Percentiles rank a stretch among this genome's conserved stretches.
phyloP scores from a whole-genome alignment of 2,113 vertebrate genomes.

The Montifringilla adamsi region DNA sequence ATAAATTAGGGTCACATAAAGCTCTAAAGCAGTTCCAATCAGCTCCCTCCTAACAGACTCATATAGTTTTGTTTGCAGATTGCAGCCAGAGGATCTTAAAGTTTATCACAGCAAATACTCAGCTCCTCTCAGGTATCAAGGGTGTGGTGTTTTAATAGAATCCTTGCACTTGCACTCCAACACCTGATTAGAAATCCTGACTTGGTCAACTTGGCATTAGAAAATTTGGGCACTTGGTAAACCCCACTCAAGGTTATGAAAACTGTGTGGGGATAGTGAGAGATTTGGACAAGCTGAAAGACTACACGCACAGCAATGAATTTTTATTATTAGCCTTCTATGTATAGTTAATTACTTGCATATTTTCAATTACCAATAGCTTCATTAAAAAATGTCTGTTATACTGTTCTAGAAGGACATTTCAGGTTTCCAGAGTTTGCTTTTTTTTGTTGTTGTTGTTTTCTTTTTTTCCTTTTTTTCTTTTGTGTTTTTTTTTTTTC shows the following conservation, averaged over 20 bases:
- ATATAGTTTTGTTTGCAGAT: background rate
- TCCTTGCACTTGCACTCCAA: background rate
- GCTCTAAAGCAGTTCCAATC: background rate
- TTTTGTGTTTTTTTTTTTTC: too few relatives aligned
- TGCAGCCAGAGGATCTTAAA: background rate
- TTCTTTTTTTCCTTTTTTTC: background rate
- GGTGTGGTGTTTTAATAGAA: background rate
- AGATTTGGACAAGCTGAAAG: background rate
- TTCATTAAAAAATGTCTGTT: background rate
- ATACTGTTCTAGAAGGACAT: background rate
- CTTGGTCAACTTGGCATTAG: background rate
- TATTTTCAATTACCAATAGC: background rate
- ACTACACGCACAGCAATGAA: background rate
- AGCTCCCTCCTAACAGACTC: background rate
- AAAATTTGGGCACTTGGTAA: background rate
- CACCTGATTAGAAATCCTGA: background rate
- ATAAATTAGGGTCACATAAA: background rate
- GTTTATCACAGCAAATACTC: background rate
- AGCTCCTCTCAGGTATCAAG: background rate
- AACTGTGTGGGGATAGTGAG: background rate
- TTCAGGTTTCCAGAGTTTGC: background rate
- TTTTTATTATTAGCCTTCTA: background rate
- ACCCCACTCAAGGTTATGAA: background rate
- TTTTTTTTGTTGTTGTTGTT: too few relatives aligned
- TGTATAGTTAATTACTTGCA: background rate